A percentile compares a stretch with the other conserved stretches of the same genome.
These are phyloP conservation scores for Fragum fragum DNA, from an alignment of 2,888 invertebrate species.

Conservation along the genomic window DNA sequence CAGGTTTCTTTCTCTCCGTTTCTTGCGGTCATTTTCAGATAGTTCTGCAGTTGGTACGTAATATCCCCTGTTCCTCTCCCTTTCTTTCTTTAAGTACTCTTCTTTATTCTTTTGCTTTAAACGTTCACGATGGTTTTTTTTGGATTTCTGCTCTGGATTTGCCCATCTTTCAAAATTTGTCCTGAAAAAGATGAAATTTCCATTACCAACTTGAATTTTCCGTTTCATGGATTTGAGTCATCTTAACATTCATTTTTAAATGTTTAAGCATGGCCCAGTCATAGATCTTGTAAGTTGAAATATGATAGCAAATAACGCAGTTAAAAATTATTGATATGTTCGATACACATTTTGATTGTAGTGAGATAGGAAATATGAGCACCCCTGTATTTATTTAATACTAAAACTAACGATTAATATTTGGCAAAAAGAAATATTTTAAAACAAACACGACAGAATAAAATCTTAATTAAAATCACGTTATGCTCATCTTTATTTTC, in stretches of 20 bases:
- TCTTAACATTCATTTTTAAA: constrained; percentile 9
- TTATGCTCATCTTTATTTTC: too few species aligned
- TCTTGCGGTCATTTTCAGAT: constrained; percentile 32
- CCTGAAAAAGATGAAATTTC: constrained; percentile 31
- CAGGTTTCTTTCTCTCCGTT: constrained; percentile 33
- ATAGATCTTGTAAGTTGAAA: too few species aligned
- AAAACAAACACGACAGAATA: too few species aligned
- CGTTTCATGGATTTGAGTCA: constrained; percentile 28
- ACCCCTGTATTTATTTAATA: too few species aligned
- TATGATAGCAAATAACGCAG: too few species aligned
- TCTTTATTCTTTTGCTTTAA: constrained; percentile 54
- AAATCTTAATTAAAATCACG: too few species aligned
- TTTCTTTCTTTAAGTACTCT: constrained; percentile 53
- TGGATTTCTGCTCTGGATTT: constrained; percentile 59
- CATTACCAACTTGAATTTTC: constrained; percentile 37
- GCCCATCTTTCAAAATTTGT: constrained; percentile 37
- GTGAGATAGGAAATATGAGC: too few species aligned
- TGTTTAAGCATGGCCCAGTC: background rate
- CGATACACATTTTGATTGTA: too few species aligned
- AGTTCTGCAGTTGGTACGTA: constrained; percentile 42
- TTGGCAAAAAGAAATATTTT: too few species aligned
- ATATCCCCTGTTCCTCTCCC: constrained; percentile 36
- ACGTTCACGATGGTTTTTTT: constrained; percentile 49
- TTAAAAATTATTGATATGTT: too few species aligned
- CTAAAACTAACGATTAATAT: too few species aligned